A percentile compares a stretch with the other conserved stretches of the same genome.
Evolutionary conservation across 2,113 vertebrate species (phyloP).

Genomic region (Chrysochloris asiatica): DNA sequence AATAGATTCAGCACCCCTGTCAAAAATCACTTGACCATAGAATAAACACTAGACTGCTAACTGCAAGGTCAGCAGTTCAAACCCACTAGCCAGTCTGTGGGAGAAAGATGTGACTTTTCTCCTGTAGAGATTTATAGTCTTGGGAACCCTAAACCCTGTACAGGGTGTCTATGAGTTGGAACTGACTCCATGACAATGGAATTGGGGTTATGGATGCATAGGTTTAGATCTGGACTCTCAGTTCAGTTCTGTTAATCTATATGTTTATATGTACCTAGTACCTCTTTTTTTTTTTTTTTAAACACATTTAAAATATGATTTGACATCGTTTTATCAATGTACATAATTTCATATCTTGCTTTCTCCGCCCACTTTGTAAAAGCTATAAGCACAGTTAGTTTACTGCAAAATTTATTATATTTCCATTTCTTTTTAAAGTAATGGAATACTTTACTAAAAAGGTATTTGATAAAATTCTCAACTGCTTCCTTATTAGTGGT

Average conservation of each 20-base stretch:
- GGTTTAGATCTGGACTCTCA: neutral
- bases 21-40: too few relatives aligned
- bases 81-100: too few relatives aligned
- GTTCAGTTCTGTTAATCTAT: neutral
- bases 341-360: neutral
- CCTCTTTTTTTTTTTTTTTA: neutral
- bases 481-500: constrained; percentile 24
- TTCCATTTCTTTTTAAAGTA: constrained; percentile 18
- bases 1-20: neutral
- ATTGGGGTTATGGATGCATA: neutral
- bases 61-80: too few relatives aligned
- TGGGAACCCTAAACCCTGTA: too few relatives aligned
- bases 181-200: too few relatives aligned
- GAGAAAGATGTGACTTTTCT: too few relatives aligned
- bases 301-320: constrained; percentile 21
- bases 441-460: constrained; percentile 18
- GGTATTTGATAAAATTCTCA: constrained; percentile 4
- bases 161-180: neutral
- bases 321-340: constrained; percentile 17
- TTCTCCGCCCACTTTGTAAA: neutral
- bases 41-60: too few relatives aligned
- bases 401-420: neutral
- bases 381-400: neutral
- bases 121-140: too few relatives aligned
- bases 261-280: too few relatives aligned